These are phyloP conservation scores for Clarias macrocephalus DNA, from an alignment of 2,113 vertebrate species.

Conservation along the genomic window DNA sequence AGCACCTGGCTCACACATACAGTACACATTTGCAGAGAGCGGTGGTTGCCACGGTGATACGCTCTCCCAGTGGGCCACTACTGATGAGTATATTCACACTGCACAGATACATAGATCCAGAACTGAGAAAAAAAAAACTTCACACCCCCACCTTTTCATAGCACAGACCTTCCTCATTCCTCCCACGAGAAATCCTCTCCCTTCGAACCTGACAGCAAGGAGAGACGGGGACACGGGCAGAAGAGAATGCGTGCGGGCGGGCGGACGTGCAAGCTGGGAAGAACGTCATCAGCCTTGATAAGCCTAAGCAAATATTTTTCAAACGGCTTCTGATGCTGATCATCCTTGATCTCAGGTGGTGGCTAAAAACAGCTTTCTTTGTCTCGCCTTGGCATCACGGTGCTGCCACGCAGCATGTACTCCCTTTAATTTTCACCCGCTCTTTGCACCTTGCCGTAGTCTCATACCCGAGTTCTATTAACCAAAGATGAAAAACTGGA, in stretches of 20 bases:
- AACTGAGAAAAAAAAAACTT: conserved; percentile 27
- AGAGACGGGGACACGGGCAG: background rate
- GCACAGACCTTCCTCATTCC: conserved; percentile 24
- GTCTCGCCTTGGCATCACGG: background rate
- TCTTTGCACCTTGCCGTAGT: background rate
- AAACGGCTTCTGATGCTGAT: background rate
- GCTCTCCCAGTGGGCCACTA: conserved; percentile 2
- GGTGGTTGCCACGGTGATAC: conserved; percentile 38
- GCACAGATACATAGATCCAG: conserved; percentile 31
- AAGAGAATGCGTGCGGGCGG: background rate
- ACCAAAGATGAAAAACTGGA: background rate
- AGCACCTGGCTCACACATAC: conserved; percentile 19
- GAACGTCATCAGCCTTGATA: background rate
- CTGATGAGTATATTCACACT: conserved; percentile 26
- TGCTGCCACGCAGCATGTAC: background rate
- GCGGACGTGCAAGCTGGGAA: background rate
- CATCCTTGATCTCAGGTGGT: background rate
- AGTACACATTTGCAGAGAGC: background rate
- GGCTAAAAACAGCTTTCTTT: background rate
- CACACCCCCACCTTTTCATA: conserved; percentile 7
- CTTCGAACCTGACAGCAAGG: background rate
- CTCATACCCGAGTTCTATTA: background rate
- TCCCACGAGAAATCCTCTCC: conserved; percentile 7
- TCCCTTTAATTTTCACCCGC: background rate
- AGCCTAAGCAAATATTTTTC: background rate